These are phyloP conservation scores for Archocentrus centrarchus DNA, from an alignment of 2,113 vertebrate genomes.

Conservation along the genomic window DNA sequence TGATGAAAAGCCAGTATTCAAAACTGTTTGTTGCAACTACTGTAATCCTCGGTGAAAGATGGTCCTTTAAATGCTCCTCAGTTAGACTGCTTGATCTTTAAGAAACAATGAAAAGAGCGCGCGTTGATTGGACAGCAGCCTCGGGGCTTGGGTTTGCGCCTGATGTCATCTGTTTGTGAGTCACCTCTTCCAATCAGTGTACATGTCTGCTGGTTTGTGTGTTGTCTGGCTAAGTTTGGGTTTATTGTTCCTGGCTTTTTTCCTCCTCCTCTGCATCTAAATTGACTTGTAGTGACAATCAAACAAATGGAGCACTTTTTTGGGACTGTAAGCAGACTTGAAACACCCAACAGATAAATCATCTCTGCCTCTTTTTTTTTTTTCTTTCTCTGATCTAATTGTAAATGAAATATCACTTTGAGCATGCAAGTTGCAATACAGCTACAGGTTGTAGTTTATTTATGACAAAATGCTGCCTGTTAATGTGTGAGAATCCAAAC, in stretches of 20 bases:
- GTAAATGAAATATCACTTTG: neutral
- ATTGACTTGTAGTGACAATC: neutral
- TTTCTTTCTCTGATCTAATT: neutral
- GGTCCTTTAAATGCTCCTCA: slow-evolving; percentile 29
- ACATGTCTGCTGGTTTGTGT: slow-evolving; percentile 11
- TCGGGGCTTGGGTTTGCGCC: neutral
- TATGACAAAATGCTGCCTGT: neutral
- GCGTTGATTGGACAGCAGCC: slow-evolving; percentile 38
- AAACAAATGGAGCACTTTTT: neutral
- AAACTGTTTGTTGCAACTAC: slow-evolving; percentile 1
- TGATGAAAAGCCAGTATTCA: slow-evolving; percentile 23
- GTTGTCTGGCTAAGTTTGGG: neutral
- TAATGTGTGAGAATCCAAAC: neutral
- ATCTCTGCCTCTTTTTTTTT: neutral
- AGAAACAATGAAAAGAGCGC: slow-evolving; percentile 48
- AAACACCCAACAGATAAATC: neutral
- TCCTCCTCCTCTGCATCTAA: neutral
- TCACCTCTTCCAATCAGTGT: slow-evolving; percentile 14
- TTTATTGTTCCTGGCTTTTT: neutral
- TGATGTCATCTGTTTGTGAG: slow-evolving; percentile 12
- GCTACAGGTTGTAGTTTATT: neutral
- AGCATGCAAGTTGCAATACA: fast-evolving
- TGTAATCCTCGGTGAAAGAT: slow-evolving; percentile 46
- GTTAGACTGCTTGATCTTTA: slow-evolving; percentile 33
- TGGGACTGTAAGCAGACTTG: neutral